These are phyloP conservation scores for Zoanthus gigantus DNA, from an alignment of 92 coral and sea anemone species.

Conservation along the genomic window DNA sequence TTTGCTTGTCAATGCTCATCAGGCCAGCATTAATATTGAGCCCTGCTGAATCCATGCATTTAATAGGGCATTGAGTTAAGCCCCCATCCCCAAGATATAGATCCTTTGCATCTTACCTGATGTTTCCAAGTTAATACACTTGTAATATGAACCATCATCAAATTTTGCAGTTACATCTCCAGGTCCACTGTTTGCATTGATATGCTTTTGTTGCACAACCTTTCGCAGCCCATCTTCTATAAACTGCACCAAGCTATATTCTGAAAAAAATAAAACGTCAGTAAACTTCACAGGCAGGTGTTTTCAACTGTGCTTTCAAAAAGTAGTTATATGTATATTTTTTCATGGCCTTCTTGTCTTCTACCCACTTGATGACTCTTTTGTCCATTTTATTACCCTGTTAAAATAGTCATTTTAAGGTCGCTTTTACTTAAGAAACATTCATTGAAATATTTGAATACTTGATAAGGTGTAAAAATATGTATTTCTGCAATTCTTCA, in stretches of 20 bases:
- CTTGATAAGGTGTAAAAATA: background rate
- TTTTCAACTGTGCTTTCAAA: background rate
- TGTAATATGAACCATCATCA: background rate
- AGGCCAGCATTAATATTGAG: background rate
- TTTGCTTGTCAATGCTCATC: background rate
- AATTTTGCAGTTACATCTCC: background rate
- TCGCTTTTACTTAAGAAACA: background rate
- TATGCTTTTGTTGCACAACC: background rate
- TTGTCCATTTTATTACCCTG: background rate
- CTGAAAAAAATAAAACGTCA: background rate
- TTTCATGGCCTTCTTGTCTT: slow-evolving; percentile 3
- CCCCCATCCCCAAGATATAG: background rate
- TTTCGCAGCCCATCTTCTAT: background rate
- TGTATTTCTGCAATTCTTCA: slow-evolving; percentile 1
- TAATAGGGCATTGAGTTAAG: background rate
- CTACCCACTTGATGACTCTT: background rate
- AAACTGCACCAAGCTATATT: background rate
- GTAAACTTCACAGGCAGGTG: background rate
- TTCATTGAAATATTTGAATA: background rate
- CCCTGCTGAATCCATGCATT: background rate
- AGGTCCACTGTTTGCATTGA: background rate
- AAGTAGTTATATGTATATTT: background rate
- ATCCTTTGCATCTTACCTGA: background rate
- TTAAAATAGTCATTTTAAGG: background rate
- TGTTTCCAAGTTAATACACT: background rate